Percentiles rank a stretch among this genome's conserved stretches.
These are phyloP conservation scores for Gymnocheta viridis DNA, from an alignment of 2,888 invertebrate genomes.

Conservation along the genomic window DNA sequence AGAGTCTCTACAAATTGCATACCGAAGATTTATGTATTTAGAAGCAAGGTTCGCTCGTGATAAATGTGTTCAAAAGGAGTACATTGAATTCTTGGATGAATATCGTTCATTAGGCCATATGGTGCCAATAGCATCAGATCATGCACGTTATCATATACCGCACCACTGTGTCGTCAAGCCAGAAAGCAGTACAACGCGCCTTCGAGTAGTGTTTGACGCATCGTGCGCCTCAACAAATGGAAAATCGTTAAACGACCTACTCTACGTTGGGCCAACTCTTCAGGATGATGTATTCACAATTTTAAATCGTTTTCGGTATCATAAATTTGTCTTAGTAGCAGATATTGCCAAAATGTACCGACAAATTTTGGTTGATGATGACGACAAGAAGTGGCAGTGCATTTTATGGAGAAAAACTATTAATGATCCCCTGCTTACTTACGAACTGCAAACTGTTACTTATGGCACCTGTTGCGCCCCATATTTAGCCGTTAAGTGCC, in stretches of 20 bases:
- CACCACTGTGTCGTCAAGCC: constrained; percentile 38
- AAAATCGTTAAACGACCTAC: constrained; percentile 42
- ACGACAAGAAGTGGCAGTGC: constrained; percentile 56
- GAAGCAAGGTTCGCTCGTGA: constrained; percentile 5
- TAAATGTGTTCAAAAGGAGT: background rate
- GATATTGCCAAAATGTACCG: constrained; percentile 70
- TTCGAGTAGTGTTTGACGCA: constrained; percentile 39
- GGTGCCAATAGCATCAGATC: background rate
- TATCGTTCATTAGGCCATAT: constrained; percentile 11
- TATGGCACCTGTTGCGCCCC: constrained; percentile 66
- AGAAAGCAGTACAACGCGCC: constrained; percentile 8
- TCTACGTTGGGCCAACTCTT: constrained; percentile 45
- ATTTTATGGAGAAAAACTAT: constrained; percentile 59
- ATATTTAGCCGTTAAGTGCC: constrained; percentile 37
- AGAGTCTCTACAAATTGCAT: constrained; percentile 6
- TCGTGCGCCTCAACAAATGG: constrained; percentile 41
- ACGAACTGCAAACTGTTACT: constrained; percentile 52
- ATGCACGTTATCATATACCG: background rate
- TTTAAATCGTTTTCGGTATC: constrained; percentile 58
- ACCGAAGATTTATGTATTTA: constrained; percentile 20
- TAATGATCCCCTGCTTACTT: background rate
- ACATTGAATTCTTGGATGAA: constrained; percentile 21
- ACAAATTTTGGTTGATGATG: constrained; percentile 44
- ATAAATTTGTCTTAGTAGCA: constrained; percentile 56
- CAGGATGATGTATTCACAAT: constrained; percentile 55